phyloP scores from a whole-genome alignment of 2,888 invertebrate species.

The Myathropa florea region DNA sequence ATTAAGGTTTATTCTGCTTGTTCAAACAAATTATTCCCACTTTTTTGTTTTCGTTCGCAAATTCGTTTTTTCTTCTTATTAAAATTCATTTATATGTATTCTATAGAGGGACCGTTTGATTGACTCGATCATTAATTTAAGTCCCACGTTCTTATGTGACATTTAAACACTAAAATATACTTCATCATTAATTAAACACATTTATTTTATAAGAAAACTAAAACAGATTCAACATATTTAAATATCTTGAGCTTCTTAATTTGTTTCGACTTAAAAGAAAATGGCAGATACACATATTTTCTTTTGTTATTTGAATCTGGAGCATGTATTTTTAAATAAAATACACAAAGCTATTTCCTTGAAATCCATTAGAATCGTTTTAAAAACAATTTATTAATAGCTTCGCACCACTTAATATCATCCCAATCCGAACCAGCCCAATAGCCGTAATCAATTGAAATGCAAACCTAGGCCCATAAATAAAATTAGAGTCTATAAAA shows the following conservation, averaged over 20 bases:
- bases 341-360: background rate
- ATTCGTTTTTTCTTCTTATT: background rate
- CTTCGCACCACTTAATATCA: constrained; percentile 13
- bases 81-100: background rate
- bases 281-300: background rate
- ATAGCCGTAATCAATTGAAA: constrained; percentile 32
- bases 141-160: constrained; percentile 28
- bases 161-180: constrained; percentile 11
- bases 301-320: background rate
- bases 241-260: background rate
- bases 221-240: background rate
- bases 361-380: background rate
- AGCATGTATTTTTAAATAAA: background rate
- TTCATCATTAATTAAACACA: constrained; percentile 34
- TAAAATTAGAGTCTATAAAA: constrained; percentile 60
- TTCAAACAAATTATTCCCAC: background rate
- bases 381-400: constrained; percentile 59
- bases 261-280: background rate
- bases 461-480: constrained; percentile 43
- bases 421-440: background rate
- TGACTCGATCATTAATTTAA: constrained; percentile 41
- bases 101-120: constrained; percentile 1
- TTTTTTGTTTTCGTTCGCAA: background rate
- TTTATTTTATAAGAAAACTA: constrained; percentile 31
- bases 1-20: background rate